Base-by-base conservation (phyloP, 2,888 invertebrate species). In the Ophion ventricosus region DNA sequence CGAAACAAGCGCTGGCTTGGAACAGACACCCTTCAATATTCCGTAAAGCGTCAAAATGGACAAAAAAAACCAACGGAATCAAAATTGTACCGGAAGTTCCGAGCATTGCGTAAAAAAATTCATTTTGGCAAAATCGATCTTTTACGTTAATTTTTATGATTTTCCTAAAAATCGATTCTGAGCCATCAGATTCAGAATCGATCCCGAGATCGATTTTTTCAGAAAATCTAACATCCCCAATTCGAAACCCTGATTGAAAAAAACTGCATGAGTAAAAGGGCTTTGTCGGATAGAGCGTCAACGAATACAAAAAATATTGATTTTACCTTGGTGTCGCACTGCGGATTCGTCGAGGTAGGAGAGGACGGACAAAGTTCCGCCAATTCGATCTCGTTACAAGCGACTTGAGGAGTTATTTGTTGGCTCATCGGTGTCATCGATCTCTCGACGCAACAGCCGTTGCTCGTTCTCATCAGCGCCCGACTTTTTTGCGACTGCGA, bases 271-370 rank as follows among this genome's bases (percentile, higher is more conserved):
- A 17, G 49, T 14, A 17, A 49, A 17, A 49, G 14, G 4, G 49
- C 49, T 17, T 49, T 1, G 49, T 49, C 49, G 49, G 17, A 3
- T 14, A 17, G 17, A 49, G 4, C 14, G 14, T 49, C 35, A 76
- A 23, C 57, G 57, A 74, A 10, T n/a, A 8, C 64, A 25, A 23
- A 56, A 8, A 26, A 64, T 20, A 63, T n/a, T 82, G 43, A 73
- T 5, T n/a, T 26, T 92, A 95, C 95, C 93, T 95, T 95, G 0
- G 95, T 94, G 88, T 95, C 95, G n/a, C 95, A 91, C 88, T 95
- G 94, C 17, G 92, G 91, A 89, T 91, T 92, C 1, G 88, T 89
- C n/a, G 90, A 84, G 20, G 89, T 86, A 4, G 93, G 91, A 25
- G 92, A 91, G n/a, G 91, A 88, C 2, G 93, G 92, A 83, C 92